Percentiles rank a stretch among this genome's conserved stretches.
Evolutionary conservation across 2,888 invertebrate species (phyloP).

Genomic region (Neoitamus cyanurus): DNA sequence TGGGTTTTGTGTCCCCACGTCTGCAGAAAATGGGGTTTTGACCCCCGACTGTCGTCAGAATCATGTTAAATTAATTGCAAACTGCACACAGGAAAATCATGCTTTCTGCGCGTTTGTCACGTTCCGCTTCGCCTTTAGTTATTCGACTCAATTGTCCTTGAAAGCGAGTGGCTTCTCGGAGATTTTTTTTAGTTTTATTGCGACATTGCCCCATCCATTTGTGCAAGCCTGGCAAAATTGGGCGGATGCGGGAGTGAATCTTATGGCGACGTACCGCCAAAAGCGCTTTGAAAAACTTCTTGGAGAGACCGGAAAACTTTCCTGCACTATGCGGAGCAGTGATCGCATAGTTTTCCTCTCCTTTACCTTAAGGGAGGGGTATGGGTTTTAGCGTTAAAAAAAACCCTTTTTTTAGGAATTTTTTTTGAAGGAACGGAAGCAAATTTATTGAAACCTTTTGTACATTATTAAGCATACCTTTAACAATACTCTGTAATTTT

Average conservation of each 20-base stretch:
- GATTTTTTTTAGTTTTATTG: slow-evolving; percentile 5
- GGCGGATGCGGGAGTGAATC: neutral
- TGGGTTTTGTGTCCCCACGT: neutral
- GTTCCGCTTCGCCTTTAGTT: slow-evolving; percentile 7
- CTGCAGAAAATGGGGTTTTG: neutral
- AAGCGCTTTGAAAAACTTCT: neutral
- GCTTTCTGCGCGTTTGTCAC: slow-evolving; percentile 18
- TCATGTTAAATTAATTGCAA: slow-evolving; percentile 8
- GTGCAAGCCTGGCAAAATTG: neutral
- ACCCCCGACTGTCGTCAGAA: neutral
- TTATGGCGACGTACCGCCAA: neutral
- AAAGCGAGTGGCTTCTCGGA: neutral
- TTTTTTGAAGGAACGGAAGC: too few species aligned
- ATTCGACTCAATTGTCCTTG: slow-evolving; percentile 41
- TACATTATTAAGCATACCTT: too few species aligned
- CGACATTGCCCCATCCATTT: neutral
- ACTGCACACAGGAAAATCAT: neutral
- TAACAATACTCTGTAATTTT: too few species aligned
- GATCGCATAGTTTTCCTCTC: neutral
- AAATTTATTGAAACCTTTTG: too few species aligned
- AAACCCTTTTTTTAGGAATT: too few species aligned
- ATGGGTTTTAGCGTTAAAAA: too few species aligned
- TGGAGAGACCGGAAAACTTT: neutral
- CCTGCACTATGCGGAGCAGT: neutral
- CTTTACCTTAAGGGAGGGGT: too few species aligned